Conservation (phyloP, 2,797 vertebrate genomes). For the Sebastes kiyomatsui region DNA sequence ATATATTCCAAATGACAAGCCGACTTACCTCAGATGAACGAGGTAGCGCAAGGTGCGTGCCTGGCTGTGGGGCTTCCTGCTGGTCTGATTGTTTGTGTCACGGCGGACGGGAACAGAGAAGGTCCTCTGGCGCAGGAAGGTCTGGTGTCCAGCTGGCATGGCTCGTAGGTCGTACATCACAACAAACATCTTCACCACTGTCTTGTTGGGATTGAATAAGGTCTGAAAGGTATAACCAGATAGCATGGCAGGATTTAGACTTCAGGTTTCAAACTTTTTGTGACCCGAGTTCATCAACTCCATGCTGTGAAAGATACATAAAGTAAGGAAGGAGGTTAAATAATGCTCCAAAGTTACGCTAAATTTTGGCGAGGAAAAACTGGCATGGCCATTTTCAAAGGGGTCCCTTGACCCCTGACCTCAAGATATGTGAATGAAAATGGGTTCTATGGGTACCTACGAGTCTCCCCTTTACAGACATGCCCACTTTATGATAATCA, state of each 20-base stretch:
- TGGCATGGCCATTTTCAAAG: no score
- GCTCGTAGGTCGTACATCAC: constrained; percentile 96
- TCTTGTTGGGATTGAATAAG: constrained; percentile 99
- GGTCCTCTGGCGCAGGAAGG: constrained; percentile 98
- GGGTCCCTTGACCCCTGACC: no score
- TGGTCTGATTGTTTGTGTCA: constrained; percentile 87
- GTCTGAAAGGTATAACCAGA: constrained; percentile 82
- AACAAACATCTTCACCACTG: constrained; percentile 99
- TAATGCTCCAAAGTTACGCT: no score
- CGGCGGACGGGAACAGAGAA: constrained; percentile 97
- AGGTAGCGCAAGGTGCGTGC: constrained; percentile 98
- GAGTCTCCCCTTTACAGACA: no score
- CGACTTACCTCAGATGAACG: constrained; percentile 94
- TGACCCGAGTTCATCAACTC: background rate
- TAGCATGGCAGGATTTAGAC: background rate
- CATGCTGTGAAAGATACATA: background rate
- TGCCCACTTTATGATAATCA: no score
- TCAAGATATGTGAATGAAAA: no score
- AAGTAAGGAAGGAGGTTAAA: background rate
- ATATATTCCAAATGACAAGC: background rate
- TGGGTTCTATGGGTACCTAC: no score
- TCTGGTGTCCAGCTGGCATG: constrained; percentile 99
- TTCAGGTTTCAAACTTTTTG: background rate
- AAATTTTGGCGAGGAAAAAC: no score
- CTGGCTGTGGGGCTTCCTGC: constrained; percentile 88